These are phyloP conservation scores for Chymomyza costata DNA, from an alignment of 1,140 invertebrate species.

Conservation along the genomic window DNA sequence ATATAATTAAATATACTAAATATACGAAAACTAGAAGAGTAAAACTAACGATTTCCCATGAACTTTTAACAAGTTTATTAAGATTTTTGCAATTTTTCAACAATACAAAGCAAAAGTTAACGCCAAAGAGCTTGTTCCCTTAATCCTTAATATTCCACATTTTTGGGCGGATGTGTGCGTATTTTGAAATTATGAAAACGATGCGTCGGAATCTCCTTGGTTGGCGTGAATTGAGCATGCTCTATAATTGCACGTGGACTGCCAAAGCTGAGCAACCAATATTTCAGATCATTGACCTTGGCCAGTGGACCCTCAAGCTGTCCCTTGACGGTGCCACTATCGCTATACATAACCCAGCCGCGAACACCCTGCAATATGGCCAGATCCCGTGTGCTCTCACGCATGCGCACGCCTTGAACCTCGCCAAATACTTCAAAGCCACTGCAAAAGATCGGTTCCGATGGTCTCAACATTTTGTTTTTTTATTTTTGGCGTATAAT, in stretches of 20 bases:
- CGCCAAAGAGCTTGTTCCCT: no score
- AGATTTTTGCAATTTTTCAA: no score
- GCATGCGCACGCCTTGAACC: conserved; percentile 78
- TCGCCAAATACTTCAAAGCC: conserved; percentile 79
- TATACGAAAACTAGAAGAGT: no score
- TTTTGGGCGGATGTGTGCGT: conserved; percentile 36
- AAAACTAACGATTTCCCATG: no score
- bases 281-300: conserved; percentile 79
- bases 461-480: conserved; percentile 14
- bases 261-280: conserved; percentile 79
- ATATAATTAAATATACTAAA: no score
- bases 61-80: no score
- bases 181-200: conserved; percentile 38
- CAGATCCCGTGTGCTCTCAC: conserved; percentile 79
- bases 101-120: no score
- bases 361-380: conserved; percentile 78
- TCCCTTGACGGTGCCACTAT: conserved; percentile 79
- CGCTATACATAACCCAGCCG: conserved; percentile 83
- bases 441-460: conserved; percentile 42
- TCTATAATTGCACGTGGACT: conserved; percentile 80
- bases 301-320: conserved; percentile 78
- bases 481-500: no score
- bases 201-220: conserved; percentile 47
- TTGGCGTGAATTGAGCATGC: conserved; percentile 77
- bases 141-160: no score